Evolutionary conservation across 2,797 vertebrate species (phyloP).

Genomic region (Hephaestus fuliginosus): DNA sequence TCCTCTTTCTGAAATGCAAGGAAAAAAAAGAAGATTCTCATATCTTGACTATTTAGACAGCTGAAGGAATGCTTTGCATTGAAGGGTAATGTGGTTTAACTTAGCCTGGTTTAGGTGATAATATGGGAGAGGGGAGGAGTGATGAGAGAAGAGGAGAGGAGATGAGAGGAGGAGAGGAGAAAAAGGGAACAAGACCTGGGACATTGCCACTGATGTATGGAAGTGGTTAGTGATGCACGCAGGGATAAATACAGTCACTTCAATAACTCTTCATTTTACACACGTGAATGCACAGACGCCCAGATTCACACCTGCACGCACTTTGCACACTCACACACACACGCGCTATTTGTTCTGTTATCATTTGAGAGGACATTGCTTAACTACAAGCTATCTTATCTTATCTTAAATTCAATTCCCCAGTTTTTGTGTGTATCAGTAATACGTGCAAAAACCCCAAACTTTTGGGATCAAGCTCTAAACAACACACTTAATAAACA

Average conservation of each 20-base stretch:
- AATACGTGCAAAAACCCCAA: not conserved
- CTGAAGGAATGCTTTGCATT: not conserved
- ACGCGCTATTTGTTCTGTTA: not conserved
- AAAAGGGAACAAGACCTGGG: slow-evolving; percentile 17
- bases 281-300: slow-evolving; percentile 15
- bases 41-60: slow-evolving; percentile 15
- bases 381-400: no score
- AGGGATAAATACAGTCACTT: slow-evolving; percentile 54
- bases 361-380: not conserved
- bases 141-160: not conserved
- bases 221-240: slow-evolving; percentile 33
- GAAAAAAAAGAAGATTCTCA: not conserved
- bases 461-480: not conserved
- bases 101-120: slow-evolving; percentile 21
- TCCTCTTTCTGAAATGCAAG: slow-evolving; percentile 17
- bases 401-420: no score
- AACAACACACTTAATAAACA: not conserved
- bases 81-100: slow-evolving; percentile 27
- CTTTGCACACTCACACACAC: not conserved
- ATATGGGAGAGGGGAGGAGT: not conserved
- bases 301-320: slow-evolving; percentile 27
- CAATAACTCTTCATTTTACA: slow-evolving; percentile 49
- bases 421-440: no score
- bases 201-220: slow-evolving; percentile 35
- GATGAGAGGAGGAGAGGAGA: not conserved